These are phyloP conservation scores for Priocnemis perturbator DNA, from an alignment of 2,888 invertebrate genomes.

Conservation along the genomic window DNA sequence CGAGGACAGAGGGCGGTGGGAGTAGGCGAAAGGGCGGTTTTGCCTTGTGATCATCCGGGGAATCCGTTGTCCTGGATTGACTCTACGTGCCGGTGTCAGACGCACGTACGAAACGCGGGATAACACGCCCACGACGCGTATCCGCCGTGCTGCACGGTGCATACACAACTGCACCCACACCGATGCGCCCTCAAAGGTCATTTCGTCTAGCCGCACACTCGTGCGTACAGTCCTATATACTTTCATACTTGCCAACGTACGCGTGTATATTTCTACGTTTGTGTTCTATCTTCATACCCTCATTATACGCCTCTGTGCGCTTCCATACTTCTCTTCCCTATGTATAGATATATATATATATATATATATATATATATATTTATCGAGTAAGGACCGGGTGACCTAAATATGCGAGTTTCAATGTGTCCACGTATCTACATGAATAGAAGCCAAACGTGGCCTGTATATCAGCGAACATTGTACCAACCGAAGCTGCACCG, in stretches of 20 bases:
- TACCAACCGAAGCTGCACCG: no score
- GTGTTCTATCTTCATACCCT: background rate
- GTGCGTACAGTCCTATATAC: no score
- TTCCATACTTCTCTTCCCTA: conserved; percentile 5
- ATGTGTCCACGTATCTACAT: conserved; percentile 4
- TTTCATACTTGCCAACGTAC: background rate
- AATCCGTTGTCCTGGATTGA: conserved; percentile 50
- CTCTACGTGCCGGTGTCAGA: conserved; percentile 52
- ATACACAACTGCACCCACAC: conserved; percentile 42
- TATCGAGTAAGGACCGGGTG: conserved; percentile 51
- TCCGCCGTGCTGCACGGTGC: conserved; percentile 19
- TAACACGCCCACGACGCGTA: conserved; percentile 45
- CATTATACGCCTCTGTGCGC: background rate
- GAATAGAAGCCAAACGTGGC: conserved; percentile 8
- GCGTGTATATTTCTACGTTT: background rate
- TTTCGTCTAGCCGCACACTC: no score
- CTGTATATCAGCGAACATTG: background rate
- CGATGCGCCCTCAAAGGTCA: conserved; percentile 41
- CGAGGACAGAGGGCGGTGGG: conserved; percentile 25
- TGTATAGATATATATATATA: conserved; percentile 47
- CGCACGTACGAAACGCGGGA: conserved; percentile 54
- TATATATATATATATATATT: no score
- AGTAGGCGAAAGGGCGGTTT: background rate
- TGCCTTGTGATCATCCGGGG: conserved; percentile 40
- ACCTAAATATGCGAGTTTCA: conserved; percentile 39